These are phyloP conservation scores for Caenorhabditis remanei DNA, from an alignment of 1,140 invertebrate genomes.

Conservation along the genomic window DNA sequence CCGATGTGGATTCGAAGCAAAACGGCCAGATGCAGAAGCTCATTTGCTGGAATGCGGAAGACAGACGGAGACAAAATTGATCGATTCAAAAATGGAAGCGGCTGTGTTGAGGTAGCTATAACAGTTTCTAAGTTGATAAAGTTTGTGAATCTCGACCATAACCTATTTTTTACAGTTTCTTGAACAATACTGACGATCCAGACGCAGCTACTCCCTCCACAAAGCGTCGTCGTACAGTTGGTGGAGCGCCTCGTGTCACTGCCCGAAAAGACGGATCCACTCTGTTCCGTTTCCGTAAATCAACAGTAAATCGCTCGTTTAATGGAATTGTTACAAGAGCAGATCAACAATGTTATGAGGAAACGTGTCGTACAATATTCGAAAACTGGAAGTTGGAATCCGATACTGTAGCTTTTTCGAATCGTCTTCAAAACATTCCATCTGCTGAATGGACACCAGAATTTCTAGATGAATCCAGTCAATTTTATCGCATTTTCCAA, in stretches of 20 bases:
- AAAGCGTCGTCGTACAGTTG: neutral
- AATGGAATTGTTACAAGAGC: conserved; percentile 1
- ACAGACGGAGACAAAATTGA: neutral
- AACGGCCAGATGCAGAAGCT: neutral
- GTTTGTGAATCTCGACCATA: too few relatives aligned
- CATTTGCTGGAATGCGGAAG: neutral
- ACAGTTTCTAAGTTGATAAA: neutral
- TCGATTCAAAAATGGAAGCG: neutral
- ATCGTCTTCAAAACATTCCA: neutral
- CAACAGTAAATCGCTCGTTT: neutral
- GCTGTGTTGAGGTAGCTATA: neutral
- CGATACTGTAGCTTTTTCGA: neutral
- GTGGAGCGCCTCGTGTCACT: neutral
- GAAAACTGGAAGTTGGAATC: conserved; percentile 28
- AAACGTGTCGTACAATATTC: neutral
- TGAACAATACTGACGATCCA: neutral
- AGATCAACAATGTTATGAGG: neutral
- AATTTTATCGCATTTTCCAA: neutral
- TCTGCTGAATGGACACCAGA: neutral
- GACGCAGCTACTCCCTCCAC: neutral
- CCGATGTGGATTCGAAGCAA: conserved; percentile 32
- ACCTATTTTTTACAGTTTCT: neutral
- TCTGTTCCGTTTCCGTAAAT: conserved; percentile 10
- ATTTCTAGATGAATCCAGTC: neutral
- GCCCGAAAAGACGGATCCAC: conserved; percentile 15